These are phyloP conservation scores for Penaeus japonicus DNA, from an alignment of 1,140 invertebrate species.

Conservation along the genomic window DNA sequence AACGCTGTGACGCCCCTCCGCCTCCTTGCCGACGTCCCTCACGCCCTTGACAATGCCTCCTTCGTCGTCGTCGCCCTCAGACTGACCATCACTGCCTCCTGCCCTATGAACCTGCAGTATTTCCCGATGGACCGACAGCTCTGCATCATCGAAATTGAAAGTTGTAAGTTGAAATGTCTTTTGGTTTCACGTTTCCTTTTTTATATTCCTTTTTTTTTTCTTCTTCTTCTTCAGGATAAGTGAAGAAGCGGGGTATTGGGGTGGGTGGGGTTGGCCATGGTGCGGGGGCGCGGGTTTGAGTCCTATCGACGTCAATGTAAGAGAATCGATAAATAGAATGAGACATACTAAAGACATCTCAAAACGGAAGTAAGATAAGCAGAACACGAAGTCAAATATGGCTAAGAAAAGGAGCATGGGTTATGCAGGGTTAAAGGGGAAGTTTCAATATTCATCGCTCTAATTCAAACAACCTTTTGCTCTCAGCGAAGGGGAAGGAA, in stretches of 20 bases:
- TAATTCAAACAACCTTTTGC: no score
- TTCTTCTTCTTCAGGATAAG: background rate
- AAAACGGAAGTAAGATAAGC: no score
- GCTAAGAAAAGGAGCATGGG: no score
- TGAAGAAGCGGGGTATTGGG: background rate
- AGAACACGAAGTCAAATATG: no score
- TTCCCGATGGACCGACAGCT: conserved; percentile 97
- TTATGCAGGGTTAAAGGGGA: no score
- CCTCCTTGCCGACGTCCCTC: background rate
- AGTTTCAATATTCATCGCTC: no score
- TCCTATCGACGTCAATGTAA: no score
- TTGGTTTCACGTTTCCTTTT: background rate
- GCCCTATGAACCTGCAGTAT: conserved; percentile 97
- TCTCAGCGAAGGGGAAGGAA: no score
- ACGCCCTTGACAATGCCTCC: background rate
- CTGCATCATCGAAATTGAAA: conserved; percentile 97
- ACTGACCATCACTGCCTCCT: conserved; percentile 95
- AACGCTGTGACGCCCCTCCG: background rate
- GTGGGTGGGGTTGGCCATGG: no score
- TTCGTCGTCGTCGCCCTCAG: conserved; percentile 69
- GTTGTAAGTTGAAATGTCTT: conserved; percentile 82
- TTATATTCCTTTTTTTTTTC: background rate
- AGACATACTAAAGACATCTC: no score
- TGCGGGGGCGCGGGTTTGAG: no score
- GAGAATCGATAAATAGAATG: no score